Conservation (phyloP, 2,888 invertebrate species). For the Lycia hirtaria region DNA sequence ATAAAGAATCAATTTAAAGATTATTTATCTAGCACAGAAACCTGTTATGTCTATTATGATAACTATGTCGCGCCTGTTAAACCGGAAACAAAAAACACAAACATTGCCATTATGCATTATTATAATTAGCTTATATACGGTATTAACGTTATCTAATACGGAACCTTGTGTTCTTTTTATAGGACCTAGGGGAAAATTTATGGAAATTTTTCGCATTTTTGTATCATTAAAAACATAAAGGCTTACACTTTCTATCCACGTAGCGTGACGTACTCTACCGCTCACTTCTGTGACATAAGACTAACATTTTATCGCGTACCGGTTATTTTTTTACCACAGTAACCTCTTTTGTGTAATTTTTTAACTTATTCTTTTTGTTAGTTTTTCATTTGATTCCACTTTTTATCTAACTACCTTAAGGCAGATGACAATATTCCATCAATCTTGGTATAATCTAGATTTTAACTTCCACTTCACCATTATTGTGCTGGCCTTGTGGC, state of each 20-base stretch:
- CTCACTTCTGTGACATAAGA: constrained; percentile 39
- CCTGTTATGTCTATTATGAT: not conserved
- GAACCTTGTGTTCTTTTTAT: constrained; percentile 8
- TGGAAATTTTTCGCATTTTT: constrained; percentile 25
- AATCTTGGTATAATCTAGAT: no score
- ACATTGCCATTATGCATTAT: not conserved
- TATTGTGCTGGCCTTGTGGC: no score
- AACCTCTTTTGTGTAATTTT: not conserved
- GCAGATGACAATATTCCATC: no score
- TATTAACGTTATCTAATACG: constrained; percentile 5
- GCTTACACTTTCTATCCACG: constrained; percentile 50
- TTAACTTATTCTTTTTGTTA: not conserved
- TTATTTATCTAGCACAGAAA: constrained; percentile 2
- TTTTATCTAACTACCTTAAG: no score
- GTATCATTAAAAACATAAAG: constrained; percentile 44
- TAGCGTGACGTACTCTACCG: constrained; percentile 47
- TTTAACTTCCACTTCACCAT: no score
- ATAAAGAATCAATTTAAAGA: not conserved
- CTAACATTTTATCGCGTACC: constrained; percentile 1
- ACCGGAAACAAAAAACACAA: constrained; percentile 2
- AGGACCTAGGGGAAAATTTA: constrained; percentile 5
- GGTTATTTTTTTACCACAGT: not conserved
- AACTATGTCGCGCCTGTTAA: not conserved
- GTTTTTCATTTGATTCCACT: not conserved
- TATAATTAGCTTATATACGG: not conserved